Conservation (phyloP, 2,113 vertebrate species). For the Phocoena phocoena region DNA sequence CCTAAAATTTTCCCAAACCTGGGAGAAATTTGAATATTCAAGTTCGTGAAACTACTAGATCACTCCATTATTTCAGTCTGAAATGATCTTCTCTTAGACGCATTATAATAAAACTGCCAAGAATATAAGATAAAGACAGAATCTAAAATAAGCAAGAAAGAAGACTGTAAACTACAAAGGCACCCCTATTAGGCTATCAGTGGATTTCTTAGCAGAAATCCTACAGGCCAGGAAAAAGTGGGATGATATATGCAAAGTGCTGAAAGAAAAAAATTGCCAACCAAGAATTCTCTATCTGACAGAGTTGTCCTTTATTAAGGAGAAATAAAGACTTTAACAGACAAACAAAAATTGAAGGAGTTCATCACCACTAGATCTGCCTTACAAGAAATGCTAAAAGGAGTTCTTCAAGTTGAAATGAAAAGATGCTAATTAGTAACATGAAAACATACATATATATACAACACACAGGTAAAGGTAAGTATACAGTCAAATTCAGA, state of each 20-base stretch:
- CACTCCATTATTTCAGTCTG: not conserved
- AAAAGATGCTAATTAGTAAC: not conserved
- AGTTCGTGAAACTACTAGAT: not conserved
- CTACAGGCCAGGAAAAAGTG: not conserved
- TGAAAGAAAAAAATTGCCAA: too few species aligned
- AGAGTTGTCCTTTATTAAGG: not conserved
- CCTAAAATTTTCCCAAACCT: not conserved
- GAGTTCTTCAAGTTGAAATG: not conserved
- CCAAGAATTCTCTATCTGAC: not conserved
- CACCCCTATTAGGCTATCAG: not conserved
- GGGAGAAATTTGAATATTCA: not conserved
- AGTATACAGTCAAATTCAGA: not conserved
- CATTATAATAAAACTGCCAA: not conserved
- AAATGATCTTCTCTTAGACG: not conserved
- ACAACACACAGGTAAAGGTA: not conserved
- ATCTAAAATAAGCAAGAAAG: not conserved
- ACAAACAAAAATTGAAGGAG: not conserved
- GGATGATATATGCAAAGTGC: not conserved
- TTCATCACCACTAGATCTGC: accelerated
- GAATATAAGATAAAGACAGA: not conserved
- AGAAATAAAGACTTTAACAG: not conserved
- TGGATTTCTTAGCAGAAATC: not conserved
- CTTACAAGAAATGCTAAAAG: not conserved
- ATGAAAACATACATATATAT: not conserved
- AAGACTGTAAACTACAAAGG: not conserved